phyloP scores from a whole-genome alignment of 1,140 invertebrate species.

The Chrysoperla carnea region DNA sequence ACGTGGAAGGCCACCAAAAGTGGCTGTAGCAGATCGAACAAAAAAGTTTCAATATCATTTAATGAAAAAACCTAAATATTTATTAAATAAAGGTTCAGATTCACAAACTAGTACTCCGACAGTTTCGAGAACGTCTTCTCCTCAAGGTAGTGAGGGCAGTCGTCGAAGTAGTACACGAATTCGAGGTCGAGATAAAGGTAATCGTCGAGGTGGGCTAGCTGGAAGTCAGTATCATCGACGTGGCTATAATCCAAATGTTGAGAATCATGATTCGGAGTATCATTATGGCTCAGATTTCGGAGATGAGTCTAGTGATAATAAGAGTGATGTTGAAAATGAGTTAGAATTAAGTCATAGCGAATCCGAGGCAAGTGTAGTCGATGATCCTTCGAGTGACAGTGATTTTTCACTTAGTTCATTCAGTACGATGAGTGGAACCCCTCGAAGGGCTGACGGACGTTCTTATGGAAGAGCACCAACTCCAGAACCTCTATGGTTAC shows the following conservation, averaged over 20 bases:
- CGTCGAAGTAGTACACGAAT: slow-evolving; percentile 38
- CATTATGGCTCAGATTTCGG: slow-evolving; percentile 82
- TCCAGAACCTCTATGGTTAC: slow-evolving; percentile 75
- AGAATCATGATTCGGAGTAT: slow-evolving; percentile 69
- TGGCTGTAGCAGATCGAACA: slow-evolving; percentile 61
- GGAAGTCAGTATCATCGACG: slow-evolving; percentile 36
- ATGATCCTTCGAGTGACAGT: slow-evolving; percentile 57
- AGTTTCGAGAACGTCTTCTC: slow-evolving; percentile 53
- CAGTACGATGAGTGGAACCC: slow-evolving; percentile 46
- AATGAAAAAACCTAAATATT: slow-evolving; percentile 83
- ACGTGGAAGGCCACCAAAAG: slow-evolving; percentile 75
- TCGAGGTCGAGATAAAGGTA: slow-evolving; percentile 28
- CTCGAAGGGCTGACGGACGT: slow-evolving; percentile 28
- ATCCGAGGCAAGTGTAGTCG: slow-evolving; percentile 36
- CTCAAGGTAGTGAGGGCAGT: slow-evolving; percentile 47
- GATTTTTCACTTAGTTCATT: slow-evolving; percentile 68
- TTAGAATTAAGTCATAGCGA: slow-evolving; percentile 43
- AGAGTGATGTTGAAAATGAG: slow-evolving; percentile 58
- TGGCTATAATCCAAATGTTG: slow-evolving; percentile 56
- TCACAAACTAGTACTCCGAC: slow-evolving; percentile 61
- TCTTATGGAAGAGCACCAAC: slow-evolving; percentile 44
- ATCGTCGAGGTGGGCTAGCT: slow-evolving; percentile 38
- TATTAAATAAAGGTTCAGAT: slow-evolving; percentile 46
- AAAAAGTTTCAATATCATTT: slow-evolving; percentile 73
- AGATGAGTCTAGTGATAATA: slow-evolving; percentile 61